Evolutionary conservation across 2,113 vertebrate genomes (phyloP).

Genomic region (Neolamprologus sp.): DNA sequence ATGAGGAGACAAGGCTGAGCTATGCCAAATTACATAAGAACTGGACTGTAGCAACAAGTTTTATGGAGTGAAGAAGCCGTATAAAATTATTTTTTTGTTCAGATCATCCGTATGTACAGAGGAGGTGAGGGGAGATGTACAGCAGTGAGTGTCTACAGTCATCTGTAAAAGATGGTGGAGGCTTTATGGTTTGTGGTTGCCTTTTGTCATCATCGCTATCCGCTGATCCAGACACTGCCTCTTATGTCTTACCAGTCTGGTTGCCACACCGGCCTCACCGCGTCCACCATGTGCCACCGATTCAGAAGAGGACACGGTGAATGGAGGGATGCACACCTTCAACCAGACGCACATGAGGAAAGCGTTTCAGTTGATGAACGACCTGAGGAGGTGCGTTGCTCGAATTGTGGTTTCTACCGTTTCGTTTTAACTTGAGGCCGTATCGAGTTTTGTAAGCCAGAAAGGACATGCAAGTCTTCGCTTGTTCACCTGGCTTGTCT

Average conservation of each 20-base stretch:
- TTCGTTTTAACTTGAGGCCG: neutral
- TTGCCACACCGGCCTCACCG: slow-evolving; percentile 31
- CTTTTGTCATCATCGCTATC: neutral
- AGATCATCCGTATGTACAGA: neutral
- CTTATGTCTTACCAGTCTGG: slow-evolving; percentile 48
- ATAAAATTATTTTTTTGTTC: neutral
- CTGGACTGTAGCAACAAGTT: neutral
- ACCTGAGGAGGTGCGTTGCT: slow-evolving; percentile 82
- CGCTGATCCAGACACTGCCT: slow-evolving; percentile 9
- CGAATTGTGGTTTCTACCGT: neutral
- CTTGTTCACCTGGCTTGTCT: neutral
- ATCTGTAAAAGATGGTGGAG: neutral
- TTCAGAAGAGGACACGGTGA: slow-evolving; percentile 77
- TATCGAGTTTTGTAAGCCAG: rapidly evolving
- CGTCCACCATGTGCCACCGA: slow-evolving; percentile 53
- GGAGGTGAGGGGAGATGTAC: neutral
- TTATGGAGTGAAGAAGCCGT: rapidly evolving
- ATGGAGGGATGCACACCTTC: slow-evolving; percentile 78
- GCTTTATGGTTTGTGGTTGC: neutral
- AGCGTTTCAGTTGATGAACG: slow-evolving; percentile 94
- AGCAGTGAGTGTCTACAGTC: neutral
- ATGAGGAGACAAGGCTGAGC: neutral
- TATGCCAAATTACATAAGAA: neutral
- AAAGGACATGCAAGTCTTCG: neutral
- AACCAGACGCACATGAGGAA: slow-evolving; percentile 90